Base-by-base conservation (phyloP, 1,140 invertebrate species). In the Philopotamus ludificatus region DNA sequence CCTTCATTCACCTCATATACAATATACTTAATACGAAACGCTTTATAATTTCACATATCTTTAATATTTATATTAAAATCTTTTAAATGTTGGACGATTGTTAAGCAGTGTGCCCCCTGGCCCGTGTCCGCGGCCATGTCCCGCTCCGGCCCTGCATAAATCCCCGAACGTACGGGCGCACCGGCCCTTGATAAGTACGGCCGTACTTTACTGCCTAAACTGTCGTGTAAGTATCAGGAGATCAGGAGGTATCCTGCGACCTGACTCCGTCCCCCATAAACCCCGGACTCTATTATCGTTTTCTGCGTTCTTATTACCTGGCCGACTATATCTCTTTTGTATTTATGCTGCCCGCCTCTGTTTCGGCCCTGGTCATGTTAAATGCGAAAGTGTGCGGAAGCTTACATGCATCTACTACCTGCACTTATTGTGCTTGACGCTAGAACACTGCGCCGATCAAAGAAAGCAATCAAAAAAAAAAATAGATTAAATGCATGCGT, bases 221-320 rank as follows among this genome's bases (percentile, higher is more conserved):
- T 68, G 66, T 68, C 66, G 39, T 53, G 61, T 62, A 41, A 57
- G 51, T 59, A 63, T 62, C 66, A 62, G 60, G 59, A 59, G 53
- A 58, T 45, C 23, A 28, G 66, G 61, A 59, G 55, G 55, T 61
- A 45, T 60, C 58, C 1, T 8, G 58, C 51, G 67, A 65, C 63
- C 60, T 41, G 28, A 57, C 51, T 63, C 64, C 51, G 64, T 63
- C 67, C 60, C 39, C 64, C 65, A 70, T 70, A 70, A 70, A 70
- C 61, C 58, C 64, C 60, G 12, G 57, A 67, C 61, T 70, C 68
- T 70, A 70, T 70, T 70, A 70, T 70, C 61, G 68, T 66, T 65
- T 70, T 70, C 65, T 70, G 68, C 61, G 55, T 67, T 70, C 68
- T 70, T 70, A 70, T 70, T 70, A 70, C 68, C 68, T 70, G 68